Evolutionary conservation across 2,797 vertebrate genomes (phyloP).

Genomic region (Enteromius unitaeniatus): DNA sequence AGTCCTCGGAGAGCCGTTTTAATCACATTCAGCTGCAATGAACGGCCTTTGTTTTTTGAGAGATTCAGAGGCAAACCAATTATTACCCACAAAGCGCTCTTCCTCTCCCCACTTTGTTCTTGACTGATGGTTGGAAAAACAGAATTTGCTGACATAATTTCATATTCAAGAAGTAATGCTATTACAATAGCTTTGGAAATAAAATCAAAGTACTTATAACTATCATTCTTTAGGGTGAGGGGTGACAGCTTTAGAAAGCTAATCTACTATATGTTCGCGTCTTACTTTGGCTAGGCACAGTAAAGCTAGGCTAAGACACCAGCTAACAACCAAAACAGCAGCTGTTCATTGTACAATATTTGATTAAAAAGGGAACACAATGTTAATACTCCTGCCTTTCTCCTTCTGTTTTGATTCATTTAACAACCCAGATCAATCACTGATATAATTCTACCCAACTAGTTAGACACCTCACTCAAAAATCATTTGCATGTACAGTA

Average conservation of each 20-base stretch:
- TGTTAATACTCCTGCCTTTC: background rate
- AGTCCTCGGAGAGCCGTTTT: constrained; percentile 35
- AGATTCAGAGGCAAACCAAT: constrained; percentile 45
- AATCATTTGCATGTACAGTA: background rate
- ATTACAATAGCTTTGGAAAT: constrained; percentile 50
- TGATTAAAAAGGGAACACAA: background rate
- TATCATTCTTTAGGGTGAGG: constrained; percentile 34
- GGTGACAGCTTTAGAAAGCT: constrained; percentile 19
- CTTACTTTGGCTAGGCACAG: background rate
- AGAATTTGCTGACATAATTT: constrained; percentile 42
- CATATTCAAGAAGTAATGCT: constrained; percentile 39
- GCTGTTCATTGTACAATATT: background rate
- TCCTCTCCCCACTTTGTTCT: constrained; percentile 33
- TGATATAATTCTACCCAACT: background rate
- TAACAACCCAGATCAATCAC: background rate
- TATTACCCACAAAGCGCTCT: constrained; percentile 47
- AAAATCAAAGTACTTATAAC: constrained; percentile 48
- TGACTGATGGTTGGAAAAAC: constrained; percentile 44
- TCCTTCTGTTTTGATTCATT: background rate
- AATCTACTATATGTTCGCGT: background rate
- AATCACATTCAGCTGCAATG: constrained; percentile 43
- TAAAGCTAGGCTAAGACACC: background rate
- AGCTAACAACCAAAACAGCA: background rate
- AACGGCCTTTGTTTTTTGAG: constrained; percentile 33
- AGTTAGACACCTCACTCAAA: background rate